These are phyloP conservation scores for Vulpes ferrilata DNA, from an alignment of 2,113 vertebrate species.

Conservation along the genomic window DNA sequence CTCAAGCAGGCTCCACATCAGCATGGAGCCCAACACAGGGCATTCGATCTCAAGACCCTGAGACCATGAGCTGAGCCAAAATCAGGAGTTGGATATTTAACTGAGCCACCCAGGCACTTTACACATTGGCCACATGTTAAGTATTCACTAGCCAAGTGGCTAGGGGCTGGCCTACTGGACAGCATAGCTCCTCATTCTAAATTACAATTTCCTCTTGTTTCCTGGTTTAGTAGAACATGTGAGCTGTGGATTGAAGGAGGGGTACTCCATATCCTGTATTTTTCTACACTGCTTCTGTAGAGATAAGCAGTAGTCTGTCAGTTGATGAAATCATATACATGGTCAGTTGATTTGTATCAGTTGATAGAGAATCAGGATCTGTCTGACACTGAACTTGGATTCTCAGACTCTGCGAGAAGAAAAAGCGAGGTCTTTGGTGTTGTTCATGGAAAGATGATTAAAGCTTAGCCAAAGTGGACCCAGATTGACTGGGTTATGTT, in stretches of 20 bases:
- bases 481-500: background rate
- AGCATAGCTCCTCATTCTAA: background rate
- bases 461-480: background rate
- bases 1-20: background rate
- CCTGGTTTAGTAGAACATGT: background rate
- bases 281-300: background rate
- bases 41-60: background rate
- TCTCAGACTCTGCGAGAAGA: background rate
- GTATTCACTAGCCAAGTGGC: background rate
- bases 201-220: background rate
- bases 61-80: background rate
- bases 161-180: accelerated
- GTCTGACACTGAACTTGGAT: background rate
- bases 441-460: background rate
- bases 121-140: background rate
- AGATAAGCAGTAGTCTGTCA: background rate
- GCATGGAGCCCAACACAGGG: background rate
- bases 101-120: background rate
- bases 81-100: background rate
- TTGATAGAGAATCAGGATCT: background rate
- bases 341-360: no score
- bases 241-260: background rate
- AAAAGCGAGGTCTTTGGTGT: background rate
- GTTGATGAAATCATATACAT: background rate
- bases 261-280: accelerated